A percentile compares a stretch with the other conserved stretches of the same genome.
phyloP scores from a whole-genome alignment of 2,888 invertebrate genomes.

The Drosophila planitibia region DNA sequence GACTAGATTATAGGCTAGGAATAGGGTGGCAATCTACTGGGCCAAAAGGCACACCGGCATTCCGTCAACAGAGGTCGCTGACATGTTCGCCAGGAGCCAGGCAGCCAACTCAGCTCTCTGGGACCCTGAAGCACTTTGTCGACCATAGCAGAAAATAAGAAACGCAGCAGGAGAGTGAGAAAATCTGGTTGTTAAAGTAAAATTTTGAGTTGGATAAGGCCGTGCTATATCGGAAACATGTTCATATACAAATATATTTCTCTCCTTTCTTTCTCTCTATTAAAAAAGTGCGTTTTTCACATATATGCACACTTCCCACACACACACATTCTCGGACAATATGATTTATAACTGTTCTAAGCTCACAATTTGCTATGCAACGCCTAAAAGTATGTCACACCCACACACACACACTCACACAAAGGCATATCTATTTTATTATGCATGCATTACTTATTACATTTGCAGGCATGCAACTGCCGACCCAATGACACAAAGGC shows the following conservation, averaged over 20 bases:
- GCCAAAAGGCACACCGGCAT: background rate
- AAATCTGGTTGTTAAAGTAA: background rate
- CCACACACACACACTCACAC: conserved; percentile 14
- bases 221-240: background rate
- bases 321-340: conserved; percentile 15
- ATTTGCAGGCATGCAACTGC: conserved; percentile 45
- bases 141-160: background rate
- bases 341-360: conserved; percentile 53
- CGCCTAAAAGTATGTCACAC: conserved; percentile 51
- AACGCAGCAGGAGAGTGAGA: no score
- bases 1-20: background rate
- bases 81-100: background rate
- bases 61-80: background rate
- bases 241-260: background rate
- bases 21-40: background rate
- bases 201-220: background rate
- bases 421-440: conserved; percentile 44
- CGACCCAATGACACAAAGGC: conserved; percentile 22
- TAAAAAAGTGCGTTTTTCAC: background rate
- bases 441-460: conserved; percentile 64
- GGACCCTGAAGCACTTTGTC: background rate
- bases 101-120: background rate
- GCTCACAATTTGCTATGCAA: conserved; percentile 49
- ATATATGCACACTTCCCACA: background rate
- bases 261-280: background rate